These are phyloP conservation scores for Copsychus sechellarum DNA, from an alignment of 2,113 vertebrate species.

Conservation along the genomic window DNA sequence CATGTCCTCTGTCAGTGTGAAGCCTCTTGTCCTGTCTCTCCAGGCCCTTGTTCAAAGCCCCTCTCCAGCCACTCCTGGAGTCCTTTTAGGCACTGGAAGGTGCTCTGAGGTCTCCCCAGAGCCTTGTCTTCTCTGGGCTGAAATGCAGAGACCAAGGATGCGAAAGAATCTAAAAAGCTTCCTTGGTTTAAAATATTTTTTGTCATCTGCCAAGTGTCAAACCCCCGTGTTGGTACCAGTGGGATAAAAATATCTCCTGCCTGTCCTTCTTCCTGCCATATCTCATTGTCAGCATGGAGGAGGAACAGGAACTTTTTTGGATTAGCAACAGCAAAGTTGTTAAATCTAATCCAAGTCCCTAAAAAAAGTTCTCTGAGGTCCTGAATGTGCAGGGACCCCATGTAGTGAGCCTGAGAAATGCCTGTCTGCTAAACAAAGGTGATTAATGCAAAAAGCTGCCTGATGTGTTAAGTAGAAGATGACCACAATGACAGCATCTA, in stretches of 20 bases:
- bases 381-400: background rate
- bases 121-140: background rate
- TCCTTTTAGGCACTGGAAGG: background rate
- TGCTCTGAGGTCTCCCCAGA: background rate
- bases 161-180: background rate
- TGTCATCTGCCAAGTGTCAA: background rate
- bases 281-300: background rate
- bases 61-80: background rate
- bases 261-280: background rate
- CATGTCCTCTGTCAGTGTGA: background rate
- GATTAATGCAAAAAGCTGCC: slow-evolving; percentile 12
- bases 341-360: background rate
- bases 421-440: background rate
- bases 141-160: background rate
- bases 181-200: background rate
- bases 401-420: background rate
- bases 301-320: background rate
- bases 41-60: background rate
- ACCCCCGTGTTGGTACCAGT: background rate
- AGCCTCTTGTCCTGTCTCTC: background rate
- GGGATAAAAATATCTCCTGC: background rate
- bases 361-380: background rate
- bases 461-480: background rate
- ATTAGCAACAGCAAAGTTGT: background rate
- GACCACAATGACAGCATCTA: background rate